Conservation (phyloP, 2,888 invertebrate genomes). For the Tenthredo notha region DNA sequence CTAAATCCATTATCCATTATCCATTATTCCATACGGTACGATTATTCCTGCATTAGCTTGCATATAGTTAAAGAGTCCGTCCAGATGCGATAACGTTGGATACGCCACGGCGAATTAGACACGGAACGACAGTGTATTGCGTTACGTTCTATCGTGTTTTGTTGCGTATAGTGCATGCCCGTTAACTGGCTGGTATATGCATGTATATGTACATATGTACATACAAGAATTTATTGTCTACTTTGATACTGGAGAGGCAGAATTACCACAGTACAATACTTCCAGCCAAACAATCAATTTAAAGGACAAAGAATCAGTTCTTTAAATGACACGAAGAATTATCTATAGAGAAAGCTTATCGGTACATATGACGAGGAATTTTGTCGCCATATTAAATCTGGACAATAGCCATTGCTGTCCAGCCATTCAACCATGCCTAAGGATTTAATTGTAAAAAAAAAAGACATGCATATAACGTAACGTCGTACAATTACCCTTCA, state of each 20-base stretch:
- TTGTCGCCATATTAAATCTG: slow-evolving; percentile 45
- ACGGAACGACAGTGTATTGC: slow-evolving; percentile 53
- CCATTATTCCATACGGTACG: slow-evolving; percentile 50
- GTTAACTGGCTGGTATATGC: background rate
- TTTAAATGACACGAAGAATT: slow-evolving; percentile 37
- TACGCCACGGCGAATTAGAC: slow-evolving; percentile 54
- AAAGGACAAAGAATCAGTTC: slow-evolving; percentile 31
- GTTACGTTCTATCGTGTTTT: slow-evolving; percentile 31
- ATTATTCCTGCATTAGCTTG: slow-evolving; percentile 50
- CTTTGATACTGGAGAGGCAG: slow-evolving; percentile 34
- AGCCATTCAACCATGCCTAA: slow-evolving; percentile 29
- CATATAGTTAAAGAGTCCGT: slow-evolving; percentile 43
- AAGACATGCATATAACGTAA: background rate
- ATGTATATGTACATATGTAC: background rate
- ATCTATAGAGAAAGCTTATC: slow-evolving; percentile 27
- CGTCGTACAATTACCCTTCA: slow-evolving; percentile 8
- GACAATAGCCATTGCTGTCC: slow-evolving; percentile 40
- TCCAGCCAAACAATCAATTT: slow-evolving; percentile 44
- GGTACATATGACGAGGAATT: slow-evolving; percentile 29
- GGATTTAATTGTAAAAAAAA: slow-evolving; percentile 27
- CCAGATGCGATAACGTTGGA: slow-evolving; percentile 53
- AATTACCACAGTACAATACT: slow-evolving; percentile 27
- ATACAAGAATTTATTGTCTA: slow-evolving; percentile 45
- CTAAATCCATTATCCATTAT: slow-evolving; percentile 52
- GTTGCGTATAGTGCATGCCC: background rate